phyloP scores from a whole-genome alignment of 2,888 invertebrate genomes.

The Agrochola litura region DNA sequence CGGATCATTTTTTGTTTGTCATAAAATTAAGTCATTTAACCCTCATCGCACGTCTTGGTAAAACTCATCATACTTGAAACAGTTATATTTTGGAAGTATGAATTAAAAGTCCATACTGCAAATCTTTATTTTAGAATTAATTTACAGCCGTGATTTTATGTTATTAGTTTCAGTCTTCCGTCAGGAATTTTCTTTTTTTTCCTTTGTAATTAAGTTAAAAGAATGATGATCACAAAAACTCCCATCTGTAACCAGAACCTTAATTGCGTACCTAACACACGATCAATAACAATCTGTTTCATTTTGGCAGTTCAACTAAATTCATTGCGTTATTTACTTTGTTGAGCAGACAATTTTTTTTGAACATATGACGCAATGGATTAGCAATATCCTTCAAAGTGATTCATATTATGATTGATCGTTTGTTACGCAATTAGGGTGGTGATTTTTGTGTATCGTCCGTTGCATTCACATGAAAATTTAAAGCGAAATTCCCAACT shows the following conservation, averaged over 20 bases:
- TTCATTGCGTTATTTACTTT: too few species aligned
- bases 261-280: too few species aligned
- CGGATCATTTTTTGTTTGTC: slow-evolving; percentile 24
- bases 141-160: too few species aligned
- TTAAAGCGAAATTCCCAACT: slow-evolving; percentile 60
- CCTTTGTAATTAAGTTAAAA: not conserved
- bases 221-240: not conserved
- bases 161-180: not conserved
- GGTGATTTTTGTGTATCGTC: not conserved
- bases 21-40: slow-evolving; percentile 31
- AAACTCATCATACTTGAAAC: slow-evolving; percentile 28
- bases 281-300: too few species aligned
- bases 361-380: too few species aligned
- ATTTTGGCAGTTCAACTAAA: too few species aligned
- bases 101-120: not conserved
- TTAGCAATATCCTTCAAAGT: too few species aligned
- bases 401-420: too few species aligned
- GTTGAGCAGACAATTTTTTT: too few species aligned
- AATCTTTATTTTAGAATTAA: too few species aligned
- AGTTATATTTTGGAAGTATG: too few species aligned
- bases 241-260: not conserved
- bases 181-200: not conserved
- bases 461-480: slow-evolving; percentile 13
- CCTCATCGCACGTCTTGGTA: slow-evolving; percentile 31
- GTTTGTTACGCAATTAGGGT: too few species aligned